Conservation (phyloP, 2,888 invertebrate species). For the Dynastes maya region DNA sequence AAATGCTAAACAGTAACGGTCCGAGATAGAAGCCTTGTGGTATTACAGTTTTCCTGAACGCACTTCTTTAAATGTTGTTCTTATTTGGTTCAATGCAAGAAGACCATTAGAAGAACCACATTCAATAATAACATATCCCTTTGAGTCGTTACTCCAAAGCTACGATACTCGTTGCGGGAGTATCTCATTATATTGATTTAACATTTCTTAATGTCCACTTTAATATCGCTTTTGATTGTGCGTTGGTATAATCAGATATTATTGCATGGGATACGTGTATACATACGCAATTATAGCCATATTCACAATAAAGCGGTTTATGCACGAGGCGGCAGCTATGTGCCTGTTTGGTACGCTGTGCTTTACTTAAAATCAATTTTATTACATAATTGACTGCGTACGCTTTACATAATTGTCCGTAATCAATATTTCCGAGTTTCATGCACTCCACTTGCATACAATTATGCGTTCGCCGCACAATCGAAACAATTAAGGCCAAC, state of each 20-base stretch:
- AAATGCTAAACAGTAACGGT: no score
- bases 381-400: slow-evolving; percentile 44
- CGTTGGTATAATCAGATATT: background rate
- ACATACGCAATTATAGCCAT: background rate
- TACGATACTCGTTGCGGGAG: no score
- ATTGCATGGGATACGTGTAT: background rate
- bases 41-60: no score
- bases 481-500: slow-evolving; percentile 18
- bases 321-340: background rate
- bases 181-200: background rate
- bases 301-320: slow-evolving; percentile 1
- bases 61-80: no score
- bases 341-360: background rate
- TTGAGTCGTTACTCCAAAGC: no score
- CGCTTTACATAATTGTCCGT: slow-evolving; percentile 37
- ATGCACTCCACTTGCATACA: slow-evolving; percentile 32
- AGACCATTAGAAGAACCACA: no score
- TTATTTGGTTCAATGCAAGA: no score
- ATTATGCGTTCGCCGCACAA: slow-evolving; percentile 23
- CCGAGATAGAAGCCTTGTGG: no score
- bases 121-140: no score
- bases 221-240: background rate
- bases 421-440: slow-evolving; percentile 38
- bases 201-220: background rate
- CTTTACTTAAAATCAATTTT: slow-evolving; percentile 36